Evolutionary conservation across 2,888 invertebrate species (phyloP).

Genomic region (Aphrophora alni): DNA sequence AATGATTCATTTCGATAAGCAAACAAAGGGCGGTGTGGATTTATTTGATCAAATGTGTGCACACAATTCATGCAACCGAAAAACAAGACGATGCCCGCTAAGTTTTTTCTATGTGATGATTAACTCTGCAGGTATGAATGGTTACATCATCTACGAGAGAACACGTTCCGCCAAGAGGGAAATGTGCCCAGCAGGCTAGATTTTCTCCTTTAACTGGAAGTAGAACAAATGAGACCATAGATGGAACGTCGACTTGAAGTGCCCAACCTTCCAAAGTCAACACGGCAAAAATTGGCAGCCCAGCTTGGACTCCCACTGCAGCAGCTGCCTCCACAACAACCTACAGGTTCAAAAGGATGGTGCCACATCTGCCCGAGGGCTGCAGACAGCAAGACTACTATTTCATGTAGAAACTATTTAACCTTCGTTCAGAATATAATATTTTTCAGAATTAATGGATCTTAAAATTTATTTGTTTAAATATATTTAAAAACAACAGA

Average conservation of each 20-base stretch:
- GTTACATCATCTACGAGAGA: not conserved
- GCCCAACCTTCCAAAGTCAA: not conserved
- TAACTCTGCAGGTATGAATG: not conserved
- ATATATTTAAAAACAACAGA: too few species aligned
- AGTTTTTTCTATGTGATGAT: not conserved
- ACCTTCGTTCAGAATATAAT: too few species aligned
- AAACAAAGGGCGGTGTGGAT: not conserved
- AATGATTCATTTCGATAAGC: not conserved
- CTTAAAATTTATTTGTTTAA: too few species aligned
- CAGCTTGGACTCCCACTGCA: not conserved
- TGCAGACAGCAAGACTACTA: not conserved
- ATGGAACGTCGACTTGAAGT: not conserved
- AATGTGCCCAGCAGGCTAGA: too few species aligned
- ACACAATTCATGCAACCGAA: not conserved
- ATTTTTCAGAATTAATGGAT: too few species aligned
- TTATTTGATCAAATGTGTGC: not conserved
- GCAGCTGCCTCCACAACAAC: not conserved
- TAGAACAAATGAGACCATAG: too few species aligned
- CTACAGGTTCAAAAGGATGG: not conserved
- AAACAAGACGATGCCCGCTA: not conserved
- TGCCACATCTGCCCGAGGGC: not conserved
- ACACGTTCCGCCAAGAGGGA: too few species aligned
- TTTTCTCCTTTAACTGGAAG: not conserved
- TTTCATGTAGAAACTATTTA: too few species aligned
- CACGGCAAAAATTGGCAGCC: not conserved